Evolutionary conservation across 1,140 invertebrate genomes (phyloP), one percentile per base, ranked within the genome.

Genomic region (Aricia agestis): DNA sequence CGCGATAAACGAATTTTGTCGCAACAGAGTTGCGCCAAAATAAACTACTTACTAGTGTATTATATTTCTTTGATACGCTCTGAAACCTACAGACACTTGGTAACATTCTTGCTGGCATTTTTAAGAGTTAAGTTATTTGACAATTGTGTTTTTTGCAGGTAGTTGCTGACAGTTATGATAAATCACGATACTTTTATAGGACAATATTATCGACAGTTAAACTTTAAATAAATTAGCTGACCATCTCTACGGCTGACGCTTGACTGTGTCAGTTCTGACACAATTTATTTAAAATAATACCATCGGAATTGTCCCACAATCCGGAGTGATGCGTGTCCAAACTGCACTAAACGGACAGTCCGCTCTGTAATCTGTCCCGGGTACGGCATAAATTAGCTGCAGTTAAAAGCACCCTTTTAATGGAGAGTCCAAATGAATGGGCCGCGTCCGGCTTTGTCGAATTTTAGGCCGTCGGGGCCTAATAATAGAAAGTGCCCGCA

Each of bases 291-390:
- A 57, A 68, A 68, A 68, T 42, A 52, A 52, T 52, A 52, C 45
- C 1, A 15, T 52, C 45, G 11, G 45, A 52, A 52, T 4, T 52
- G 45, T 52, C 45, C 45, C 45, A 52, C 45, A 52, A 52, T 52
- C 45, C 45, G 45, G 45, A 52, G 45, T 52, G 45, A 52, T 52
- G 45, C 59, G 17, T 25, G 18, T 63, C 59, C 10, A 63, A 63
- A 63, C 59, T 25, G 59, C 18, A 68, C 59, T 58, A 67, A 74
- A 72, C 74, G 70, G 67, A 76, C 72, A 76, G 65, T 72, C 76
- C 74, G 74, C 80, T 84, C 82, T 82, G 82, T 84, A 84, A 84
- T 84, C 80, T 82, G 82, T 82, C 80, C 75, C 65, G 67, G 75
- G 71, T 71, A 69, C 72, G 74, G 76, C 78, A 78, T 77, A 78